Percentiles rank a stretch among this genome's conserved stretches.
phyloP scores from a whole-genome alignment of 1,140 invertebrate genomes.

The Cydia amplana region DNA sequence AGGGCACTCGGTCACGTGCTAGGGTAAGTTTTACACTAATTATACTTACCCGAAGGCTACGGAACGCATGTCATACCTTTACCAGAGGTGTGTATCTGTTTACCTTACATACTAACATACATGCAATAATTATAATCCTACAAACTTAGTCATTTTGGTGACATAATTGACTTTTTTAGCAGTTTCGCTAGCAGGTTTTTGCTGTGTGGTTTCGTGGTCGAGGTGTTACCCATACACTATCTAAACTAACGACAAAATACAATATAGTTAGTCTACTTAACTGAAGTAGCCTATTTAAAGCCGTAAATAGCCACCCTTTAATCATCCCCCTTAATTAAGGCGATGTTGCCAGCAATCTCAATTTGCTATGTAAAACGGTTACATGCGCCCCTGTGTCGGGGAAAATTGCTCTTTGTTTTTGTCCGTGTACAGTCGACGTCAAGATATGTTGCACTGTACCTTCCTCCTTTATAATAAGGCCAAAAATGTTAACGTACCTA shows the following conservation, averaged over 20 bases:
- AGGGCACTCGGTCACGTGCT: slow-evolving; percentile 65
- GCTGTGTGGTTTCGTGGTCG: no score
- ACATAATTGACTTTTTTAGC: no score
- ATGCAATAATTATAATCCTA: no score
- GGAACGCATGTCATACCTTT: no score
- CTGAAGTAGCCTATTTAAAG: not conserved
- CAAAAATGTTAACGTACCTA: no score
- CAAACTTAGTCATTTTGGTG: no score
- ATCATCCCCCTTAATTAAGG: slow-evolving; percentile 28
- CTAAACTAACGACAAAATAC: not conserved
- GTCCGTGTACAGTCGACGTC: not conserved
- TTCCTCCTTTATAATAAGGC: no score
- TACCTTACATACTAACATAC: no score
- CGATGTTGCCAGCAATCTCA: slow-evolving; percentile 10
- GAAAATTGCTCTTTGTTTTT: not conserved
- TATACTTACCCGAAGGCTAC: not conserved
- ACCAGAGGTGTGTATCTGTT: no score
- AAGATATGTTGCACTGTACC: no score
- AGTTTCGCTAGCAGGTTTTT: no score
- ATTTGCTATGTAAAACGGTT: slow-evolving; percentile 29
- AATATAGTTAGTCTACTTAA: not conserved
- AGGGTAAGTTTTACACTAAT: slow-evolving; percentile 54
- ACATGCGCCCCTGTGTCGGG: slow-evolving; percentile 6
- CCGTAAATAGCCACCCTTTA: slow-evolving; percentile 15
- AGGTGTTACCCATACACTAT: no score